phyloP scores from a whole-genome alignment of 2,797 vertebrate species.

The Cynopterus sphinx region DNA sequence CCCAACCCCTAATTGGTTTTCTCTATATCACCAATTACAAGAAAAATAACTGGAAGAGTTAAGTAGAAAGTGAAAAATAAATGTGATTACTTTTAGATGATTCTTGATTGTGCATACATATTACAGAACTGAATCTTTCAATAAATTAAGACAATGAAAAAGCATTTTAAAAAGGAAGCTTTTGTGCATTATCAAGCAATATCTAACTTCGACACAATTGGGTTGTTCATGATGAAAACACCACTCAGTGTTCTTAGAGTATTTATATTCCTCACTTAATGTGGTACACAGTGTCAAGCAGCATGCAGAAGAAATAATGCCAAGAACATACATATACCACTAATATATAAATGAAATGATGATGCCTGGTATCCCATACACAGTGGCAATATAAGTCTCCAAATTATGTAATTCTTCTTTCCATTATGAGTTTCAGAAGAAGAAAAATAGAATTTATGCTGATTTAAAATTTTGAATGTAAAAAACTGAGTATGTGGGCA shows the following conservation, averaged over 20 bases:
- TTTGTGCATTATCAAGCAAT: neutral
- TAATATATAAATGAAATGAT: neutral
- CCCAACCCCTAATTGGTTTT: neutral
- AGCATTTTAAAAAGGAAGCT: neutral
- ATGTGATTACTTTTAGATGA: slow-evolving; percentile 13
- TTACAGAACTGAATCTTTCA: neutral
- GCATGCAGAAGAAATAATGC: neutral
- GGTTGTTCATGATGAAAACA: neutral
- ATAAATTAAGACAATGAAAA: neutral
- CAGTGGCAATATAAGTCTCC: neutral
- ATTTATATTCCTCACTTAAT: neutral
- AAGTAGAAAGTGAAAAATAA: slow-evolving; percentile 32
- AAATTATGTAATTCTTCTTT: neutral
- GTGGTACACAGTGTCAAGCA: neutral
- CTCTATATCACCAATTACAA: neutral
- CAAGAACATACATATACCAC: neutral
- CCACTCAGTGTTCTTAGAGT: neutral
- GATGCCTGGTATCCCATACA: neutral
- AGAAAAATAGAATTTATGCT: neutral
- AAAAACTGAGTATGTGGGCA: neutral
- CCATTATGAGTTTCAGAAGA: neutral
- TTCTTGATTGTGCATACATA: neutral
- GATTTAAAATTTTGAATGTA: neutral
- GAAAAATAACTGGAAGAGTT: neutral
- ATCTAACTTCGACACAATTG: neutral